Conservation (phyloP, 2,888 invertebrate species). For the Phytoseiulus persimilis region DNA sequence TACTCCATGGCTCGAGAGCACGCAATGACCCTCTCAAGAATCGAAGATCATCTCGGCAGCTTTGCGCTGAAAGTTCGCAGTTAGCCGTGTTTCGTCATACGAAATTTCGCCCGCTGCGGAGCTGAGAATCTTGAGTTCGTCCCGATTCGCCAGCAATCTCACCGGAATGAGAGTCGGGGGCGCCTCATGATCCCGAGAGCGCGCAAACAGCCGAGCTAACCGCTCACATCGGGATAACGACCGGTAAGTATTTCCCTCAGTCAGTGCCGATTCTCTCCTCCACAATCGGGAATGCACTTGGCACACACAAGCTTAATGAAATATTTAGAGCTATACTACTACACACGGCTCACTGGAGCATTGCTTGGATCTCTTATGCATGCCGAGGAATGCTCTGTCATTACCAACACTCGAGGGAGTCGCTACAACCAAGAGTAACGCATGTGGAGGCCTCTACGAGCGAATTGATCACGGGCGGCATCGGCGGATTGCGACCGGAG, state of each 20-base stretch:
- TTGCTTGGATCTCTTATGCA: background rate
- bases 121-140: background rate
- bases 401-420: background rate
- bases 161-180: background rate
- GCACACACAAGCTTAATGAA: background rate
- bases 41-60: background rate
- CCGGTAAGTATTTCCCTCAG: background rate
- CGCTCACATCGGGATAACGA: background rate
- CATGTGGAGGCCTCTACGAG: background rate
- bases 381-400: slow-evolving; percentile 5
- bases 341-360: background rate
- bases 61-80: background rate
- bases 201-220: background rate
- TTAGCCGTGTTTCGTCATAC: background rate
- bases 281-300: background rate
- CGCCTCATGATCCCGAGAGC: background rate
- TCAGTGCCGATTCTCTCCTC: background rate
- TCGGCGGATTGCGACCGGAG: background rate
- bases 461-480: background rate
- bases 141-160: background rate
- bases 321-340: background rate
- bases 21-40: background rate
- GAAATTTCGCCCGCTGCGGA: background rate
- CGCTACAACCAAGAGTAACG: background rate
- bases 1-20: too few species aligned